Conservation (phyloP, 2,888 invertebrate genomes). For the Dyspetes luteomarginatus region DNA sequence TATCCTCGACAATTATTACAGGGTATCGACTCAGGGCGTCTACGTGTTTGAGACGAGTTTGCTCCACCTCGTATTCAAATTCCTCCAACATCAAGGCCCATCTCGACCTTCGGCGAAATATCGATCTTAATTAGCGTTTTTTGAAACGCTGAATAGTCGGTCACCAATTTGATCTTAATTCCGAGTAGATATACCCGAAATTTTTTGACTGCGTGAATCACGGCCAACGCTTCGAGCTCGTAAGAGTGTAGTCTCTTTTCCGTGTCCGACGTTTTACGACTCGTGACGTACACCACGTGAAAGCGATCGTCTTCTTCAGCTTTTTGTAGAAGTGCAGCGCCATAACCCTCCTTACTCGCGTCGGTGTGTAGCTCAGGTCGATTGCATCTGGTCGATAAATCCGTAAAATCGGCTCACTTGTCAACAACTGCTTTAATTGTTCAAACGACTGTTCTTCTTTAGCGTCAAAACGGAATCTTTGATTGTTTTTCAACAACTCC, state of each 20-base stretch:
- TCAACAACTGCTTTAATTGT: constrained; percentile 20
- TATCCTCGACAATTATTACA: constrained; percentile 43
- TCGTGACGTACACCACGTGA: constrained; percentile 44
- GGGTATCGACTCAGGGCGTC: constrained; percentile 54
- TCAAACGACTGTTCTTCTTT: constrained; percentile 12
- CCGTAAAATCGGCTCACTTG: constrained; percentile 32
- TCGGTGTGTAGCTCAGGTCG: constrained; percentile 24
- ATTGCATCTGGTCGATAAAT: constrained; percentile 51
- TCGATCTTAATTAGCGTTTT: constrained; percentile 39
- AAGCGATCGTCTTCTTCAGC: constrained; percentile 33
- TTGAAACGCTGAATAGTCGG: constrained; percentile 52
- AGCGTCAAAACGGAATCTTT: constrained; percentile 4
- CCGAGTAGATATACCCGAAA: constrained; percentile 64
- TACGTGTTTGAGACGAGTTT: constrained; percentile 27
- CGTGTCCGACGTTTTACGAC: constrained; percentile 56
- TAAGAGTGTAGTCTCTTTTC: constrained; percentile 57
- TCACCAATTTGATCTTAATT: constrained; percentile 61
- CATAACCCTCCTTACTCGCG: constrained; percentile 19
- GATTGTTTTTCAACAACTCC: constrained; percentile 2
- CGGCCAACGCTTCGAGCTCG: constrained; percentile 62
- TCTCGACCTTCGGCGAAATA: not conserved
- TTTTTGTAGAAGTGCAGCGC: constrained; percentile 33
- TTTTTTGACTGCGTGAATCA: constrained; percentile 54
- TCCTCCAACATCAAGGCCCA: not conserved
- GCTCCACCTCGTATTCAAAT: not conserved